Evolutionary conservation across 2,888 invertebrate genomes (phyloP).

Genomic region (Orthosia gracilis): DNA sequence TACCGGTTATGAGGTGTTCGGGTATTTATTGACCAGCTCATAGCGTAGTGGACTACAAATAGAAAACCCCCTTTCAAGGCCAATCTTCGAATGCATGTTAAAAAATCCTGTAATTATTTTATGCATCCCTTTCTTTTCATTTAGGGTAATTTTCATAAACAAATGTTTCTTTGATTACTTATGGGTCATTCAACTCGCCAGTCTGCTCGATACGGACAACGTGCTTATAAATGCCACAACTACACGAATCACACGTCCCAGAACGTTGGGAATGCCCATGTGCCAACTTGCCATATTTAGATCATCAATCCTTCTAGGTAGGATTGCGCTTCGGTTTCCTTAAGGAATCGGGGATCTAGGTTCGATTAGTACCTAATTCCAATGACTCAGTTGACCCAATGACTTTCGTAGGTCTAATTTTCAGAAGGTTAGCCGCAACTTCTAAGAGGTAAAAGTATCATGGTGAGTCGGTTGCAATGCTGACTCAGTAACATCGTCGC

Average conservation of each 20-base stretch:
- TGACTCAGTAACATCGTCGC: constrained; percentile 9
- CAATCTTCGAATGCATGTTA: not conserved
- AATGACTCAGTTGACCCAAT: constrained; percentile 17
- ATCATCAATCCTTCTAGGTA: constrained; percentile 17
- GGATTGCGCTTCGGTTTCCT: constrained; percentile 22
- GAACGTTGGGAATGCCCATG: not conserved
- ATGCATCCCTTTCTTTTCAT: not conserved
- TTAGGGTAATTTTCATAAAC: not conserved
- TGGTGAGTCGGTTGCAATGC: not conserved
- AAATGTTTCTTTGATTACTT: constrained; percentile 15
- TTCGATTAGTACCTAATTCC: constrained; percentile 15
- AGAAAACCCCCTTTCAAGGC: not conserved
- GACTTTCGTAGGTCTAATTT: constrained; percentile 8
- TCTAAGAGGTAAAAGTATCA: constrained; percentile 20
- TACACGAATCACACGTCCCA: constrained; percentile 12
- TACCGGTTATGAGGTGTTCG: constrained; percentile 43
- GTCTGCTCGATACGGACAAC: constrained; percentile 24
- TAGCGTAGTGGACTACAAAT: not conserved
- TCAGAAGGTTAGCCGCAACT: constrained; percentile 13
- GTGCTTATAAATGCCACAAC: constrained; percentile 39
- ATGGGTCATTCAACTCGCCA: constrained; percentile 43
- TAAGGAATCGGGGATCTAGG: constrained; percentile 25
- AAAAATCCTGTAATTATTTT: constrained; percentile 32
- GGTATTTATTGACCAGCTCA: constrained; percentile 16
- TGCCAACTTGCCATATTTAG: not conserved